Base-by-base conservation (phyloP, 1,140 invertebrate species). In the Euborellia annulipes region DNA sequence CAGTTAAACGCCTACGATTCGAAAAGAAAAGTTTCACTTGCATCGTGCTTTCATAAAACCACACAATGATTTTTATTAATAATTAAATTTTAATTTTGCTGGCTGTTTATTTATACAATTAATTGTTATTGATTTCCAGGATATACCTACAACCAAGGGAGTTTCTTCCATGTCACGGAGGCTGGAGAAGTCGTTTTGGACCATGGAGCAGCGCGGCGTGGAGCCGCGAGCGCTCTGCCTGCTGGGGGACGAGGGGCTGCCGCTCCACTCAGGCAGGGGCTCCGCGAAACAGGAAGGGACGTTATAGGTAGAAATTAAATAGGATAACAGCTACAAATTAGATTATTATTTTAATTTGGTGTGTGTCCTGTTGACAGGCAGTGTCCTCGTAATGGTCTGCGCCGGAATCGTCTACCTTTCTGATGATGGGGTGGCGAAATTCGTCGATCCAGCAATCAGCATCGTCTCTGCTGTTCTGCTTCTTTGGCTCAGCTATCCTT, bases 121-220 rank as follows among this genome's bases (percentile, higher is more conserved):
- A n/a, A n/a, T n/a, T n/a, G n/a, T n/a, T n/a, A n/a, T n/a, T n/a
- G n/a, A n/a, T 22, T 50, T 52, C 16, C 45, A 68, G 68, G 68
- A 9, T 85, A 80, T 52, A 85, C 80, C 0, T 76, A 78, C 54
- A 81, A 84, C 55, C 81, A 85, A 57, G 79, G 77, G 0, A 75
- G 78, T 56, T 82, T 75, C 54, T 58, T 83, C 2, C 74, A 79
- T 46, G 66, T 81, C 19, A 78, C 75, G 0, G 66, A 70, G 27
- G 70, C 64, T 20, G 78, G 78, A 1, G 72, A 78, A 46, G 73
- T 81, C 6, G 67, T 79, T 20, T 57, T 81, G 9, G 67, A 75
- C 43, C 36, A 63, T 41, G 67, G 23, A 6, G 23, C 23, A 27
- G 23, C 23, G 4, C 23, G 23, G 4, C 23, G 23, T 27, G 23